phyloP scores from a whole-genome alignment of 2,113 vertebrate species.

The Phyllopteryx taeniolatus region DNA sequence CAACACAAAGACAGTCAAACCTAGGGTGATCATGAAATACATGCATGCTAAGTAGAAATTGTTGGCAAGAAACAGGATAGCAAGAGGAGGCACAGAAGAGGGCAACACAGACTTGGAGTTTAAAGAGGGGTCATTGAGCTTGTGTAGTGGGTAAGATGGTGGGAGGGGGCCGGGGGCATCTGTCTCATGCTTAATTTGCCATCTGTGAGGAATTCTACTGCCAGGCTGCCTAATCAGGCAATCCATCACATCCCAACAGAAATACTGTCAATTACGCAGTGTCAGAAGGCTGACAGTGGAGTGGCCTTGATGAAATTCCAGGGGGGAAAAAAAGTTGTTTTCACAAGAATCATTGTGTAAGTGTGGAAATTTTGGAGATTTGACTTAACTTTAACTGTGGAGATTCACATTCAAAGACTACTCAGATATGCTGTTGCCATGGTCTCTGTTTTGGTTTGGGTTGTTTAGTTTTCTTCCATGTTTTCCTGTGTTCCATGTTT shows the following conservation, averaged over 20 bases:
- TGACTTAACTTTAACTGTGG: neutral
- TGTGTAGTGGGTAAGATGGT: slow-evolving; percentile 35
- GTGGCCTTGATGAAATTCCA: slow-evolving; percentile 35
- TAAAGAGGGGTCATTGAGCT: slow-evolving; percentile 7
- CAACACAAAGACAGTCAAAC: neutral
- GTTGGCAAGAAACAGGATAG: neutral
- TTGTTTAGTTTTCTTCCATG: no score
- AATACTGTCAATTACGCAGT: slow-evolving; percentile 79
- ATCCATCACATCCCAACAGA: slow-evolving; percentile 85
- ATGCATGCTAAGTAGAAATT: slow-evolving; percentile 4
- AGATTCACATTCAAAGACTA: neutral
- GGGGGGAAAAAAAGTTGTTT: slow-evolving; percentile 22
- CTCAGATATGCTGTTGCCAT: neutral
- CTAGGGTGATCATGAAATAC: neutral
- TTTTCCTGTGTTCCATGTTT: no score
- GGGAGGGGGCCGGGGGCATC: slow-evolving; percentile 50
- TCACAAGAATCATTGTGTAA: slow-evolving; percentile 4
- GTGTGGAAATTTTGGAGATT: slow-evolving; percentile 5
- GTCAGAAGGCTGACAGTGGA: slow-evolving; percentile 63
- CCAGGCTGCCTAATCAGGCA: slow-evolving; percentile 78
- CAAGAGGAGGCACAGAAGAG: slow-evolving; percentile 12
- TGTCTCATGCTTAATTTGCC: slow-evolving; percentile 71
- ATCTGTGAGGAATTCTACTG: slow-evolving; percentile 75
- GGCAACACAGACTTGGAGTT: slow-evolving; percentile 21
- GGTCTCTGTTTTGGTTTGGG: no score